phyloP scores from a whole-genome alignment of 1,140 invertebrate species.

The Nixonia krombeini region DNA sequence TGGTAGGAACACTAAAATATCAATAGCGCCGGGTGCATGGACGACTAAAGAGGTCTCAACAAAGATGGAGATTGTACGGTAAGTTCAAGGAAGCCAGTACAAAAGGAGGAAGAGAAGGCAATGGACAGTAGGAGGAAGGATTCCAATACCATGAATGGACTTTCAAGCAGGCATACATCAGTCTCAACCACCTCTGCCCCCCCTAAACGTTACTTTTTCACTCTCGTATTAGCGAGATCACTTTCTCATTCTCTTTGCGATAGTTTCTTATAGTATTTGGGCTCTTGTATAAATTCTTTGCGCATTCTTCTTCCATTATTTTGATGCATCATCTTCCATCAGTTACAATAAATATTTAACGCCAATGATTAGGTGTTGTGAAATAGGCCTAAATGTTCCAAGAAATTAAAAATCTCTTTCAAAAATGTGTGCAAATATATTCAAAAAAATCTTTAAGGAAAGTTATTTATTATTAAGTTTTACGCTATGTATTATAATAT shows the following conservation, averaged over 20 bases:
- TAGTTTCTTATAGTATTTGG: constrained; percentile 19
- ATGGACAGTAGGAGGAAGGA: constrained; percentile 21
- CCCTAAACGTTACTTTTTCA: constrained; percentile 31
- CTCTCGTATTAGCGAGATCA: constrained; percentile 32
- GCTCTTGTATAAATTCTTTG: constrained; percentile 28
- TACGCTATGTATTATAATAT: no score
- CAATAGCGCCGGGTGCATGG: constrained; percentile 10
- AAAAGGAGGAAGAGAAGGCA: constrained; percentile 15
- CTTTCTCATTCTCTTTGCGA: constrained; percentile 33
- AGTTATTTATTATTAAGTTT: no score
- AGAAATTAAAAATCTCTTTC: no score
- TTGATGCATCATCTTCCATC: no score
- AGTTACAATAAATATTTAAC: no score
- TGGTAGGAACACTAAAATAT: no score
- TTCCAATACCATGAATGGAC: constrained; percentile 65
- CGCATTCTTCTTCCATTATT: not conserved
- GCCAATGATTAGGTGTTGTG: no score
- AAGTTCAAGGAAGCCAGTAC: constrained; percentile 10
- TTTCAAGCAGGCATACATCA: constrained; percentile 66
- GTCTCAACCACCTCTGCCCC: constrained; percentile 28
- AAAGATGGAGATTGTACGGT: constrained; percentile 20
- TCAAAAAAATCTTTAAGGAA: no score
- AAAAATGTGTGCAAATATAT: no score
- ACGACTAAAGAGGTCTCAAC: constrained; percentile 29
- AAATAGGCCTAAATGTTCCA: no score